Base-by-base conservation (phyloP, 2,113 vertebrate species). In the Dryoscopus gambensis region DNA sequence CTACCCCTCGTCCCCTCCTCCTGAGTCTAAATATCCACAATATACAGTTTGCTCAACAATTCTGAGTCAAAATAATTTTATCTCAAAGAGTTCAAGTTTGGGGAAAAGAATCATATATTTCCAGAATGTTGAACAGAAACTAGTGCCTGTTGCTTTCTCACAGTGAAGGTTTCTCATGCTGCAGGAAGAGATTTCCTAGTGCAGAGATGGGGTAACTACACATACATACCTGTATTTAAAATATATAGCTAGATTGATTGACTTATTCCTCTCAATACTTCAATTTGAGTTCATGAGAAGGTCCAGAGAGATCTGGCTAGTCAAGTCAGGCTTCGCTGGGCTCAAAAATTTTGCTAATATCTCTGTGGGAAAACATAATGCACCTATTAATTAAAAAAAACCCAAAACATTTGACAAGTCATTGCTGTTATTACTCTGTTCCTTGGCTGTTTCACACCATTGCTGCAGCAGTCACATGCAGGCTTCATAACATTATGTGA, bases 1-100 rank as follows among this genome's bases (percentile, higher is more conserved):
- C 18, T 1, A 0, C 46, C 17, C 27, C 30, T 71, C 1, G 7
- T 15, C 23, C 31, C 7, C 21, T 17, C 5, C 3, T 15, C 25
- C 8, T 5, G 4, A 28, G 21, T 27, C 11, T 20, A 21, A 56
- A 65, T 69, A 74, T 52, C 11, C 9, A 40, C 6, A 24, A 19
- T 28, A 53, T 31, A 10, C 15, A 23, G 4, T 67, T 63, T 83
- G 15, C 15, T 39, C 20, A 39, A 49, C 6, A 19, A 39, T 22
- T 63, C 31, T 24, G 14, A 35, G 27, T 37, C 18, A 60, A 82
- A 89, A 47, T 64, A 10, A 42, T 60, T 82, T 87, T 49, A 35
- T 5, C 30, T 70, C 30, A 46, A 39, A 73, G 77, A 67, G 10
- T 13, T 59, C 15, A 57, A 63, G 33, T 31, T 6, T 35, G 35